phyloP scores from a whole-genome alignment of 2,113 vertebrate genomes.

The Donacobius atricapilla region DNA sequence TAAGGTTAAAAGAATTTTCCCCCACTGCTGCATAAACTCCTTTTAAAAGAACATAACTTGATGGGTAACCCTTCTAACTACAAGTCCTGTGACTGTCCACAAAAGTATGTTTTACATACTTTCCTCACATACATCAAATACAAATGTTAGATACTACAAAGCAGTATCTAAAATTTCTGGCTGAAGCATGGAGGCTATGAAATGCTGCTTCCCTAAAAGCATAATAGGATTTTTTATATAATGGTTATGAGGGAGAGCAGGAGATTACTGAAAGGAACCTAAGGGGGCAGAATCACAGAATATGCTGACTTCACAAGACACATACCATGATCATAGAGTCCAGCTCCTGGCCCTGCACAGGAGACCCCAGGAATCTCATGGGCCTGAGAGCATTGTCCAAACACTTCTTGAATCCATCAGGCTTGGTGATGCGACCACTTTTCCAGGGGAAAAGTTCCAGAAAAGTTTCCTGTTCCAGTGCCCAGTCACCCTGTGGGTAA shows the following conservation, averaged over 20 bases:
- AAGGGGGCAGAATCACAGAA: neutral
- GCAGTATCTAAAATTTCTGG: neutral
- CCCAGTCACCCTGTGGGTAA: neutral
- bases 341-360: neutral
- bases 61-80: neutral
- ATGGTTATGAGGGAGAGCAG: neutral
- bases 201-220: neutral
- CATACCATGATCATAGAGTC: fast-evolving
- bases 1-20: neutral
- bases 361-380: too few relatives aligned
- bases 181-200: neutral
- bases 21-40: neutral
- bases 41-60: neutral
- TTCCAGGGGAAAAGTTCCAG: too few relatives aligned
- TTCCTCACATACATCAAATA: neutral
- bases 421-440: too few relatives aligned
- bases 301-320: too few relatives aligned
- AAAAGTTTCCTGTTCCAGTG: neutral
- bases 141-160: neutral
- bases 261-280: neutral
- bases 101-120: neutral
- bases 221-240: neutral
- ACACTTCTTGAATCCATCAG: neutral
- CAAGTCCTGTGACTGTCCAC: neutral
- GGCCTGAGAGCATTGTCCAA: neutral